Evolutionary conservation across 1,140 invertebrate species (phyloP).

Genomic region (Pectinophora gossypiella): DNA sequence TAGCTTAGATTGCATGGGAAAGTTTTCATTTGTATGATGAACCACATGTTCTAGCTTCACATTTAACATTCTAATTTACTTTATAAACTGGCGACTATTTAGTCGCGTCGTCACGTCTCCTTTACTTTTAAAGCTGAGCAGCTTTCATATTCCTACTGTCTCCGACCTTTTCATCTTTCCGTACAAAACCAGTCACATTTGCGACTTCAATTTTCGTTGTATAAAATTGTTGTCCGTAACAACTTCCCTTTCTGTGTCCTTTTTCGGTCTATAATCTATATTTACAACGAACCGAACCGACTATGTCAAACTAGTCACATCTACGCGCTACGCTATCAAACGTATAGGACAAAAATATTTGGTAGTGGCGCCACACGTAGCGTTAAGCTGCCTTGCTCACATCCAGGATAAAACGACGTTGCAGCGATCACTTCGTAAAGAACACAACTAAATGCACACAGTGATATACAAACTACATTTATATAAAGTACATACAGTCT

Average conservation of each 20-base stretch:
- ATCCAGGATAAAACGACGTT: not conserved
- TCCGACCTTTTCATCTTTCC: no score
- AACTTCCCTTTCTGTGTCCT: not conserved
- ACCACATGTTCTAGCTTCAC: no score
- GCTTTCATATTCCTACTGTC: no score
- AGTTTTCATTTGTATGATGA: no score
- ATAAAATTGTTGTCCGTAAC: not conserved
- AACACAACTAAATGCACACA: not conserved
- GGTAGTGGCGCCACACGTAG: constrained; percentile 25
- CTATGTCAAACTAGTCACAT: constrained; percentile 25
- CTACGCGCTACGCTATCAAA: constrained; percentile 28
- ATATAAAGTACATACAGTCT: not conserved
- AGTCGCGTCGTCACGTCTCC: no score
- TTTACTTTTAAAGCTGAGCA: no score
- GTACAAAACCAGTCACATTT: no score
- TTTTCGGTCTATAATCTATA: constrained; percentile 9
- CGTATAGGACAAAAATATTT: constrained; percentile 33
- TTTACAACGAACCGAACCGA: constrained; percentile 25
- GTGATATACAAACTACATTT: not conserved
- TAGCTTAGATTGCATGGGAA: no score
- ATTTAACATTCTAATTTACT: no score
- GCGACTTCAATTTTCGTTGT: not conserved
- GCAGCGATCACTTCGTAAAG: not conserved
- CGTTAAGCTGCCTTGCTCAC: not conserved
- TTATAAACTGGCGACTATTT: no score